A percentile compares a stretch with the other conserved stretches of the same genome.
Evolutionary conservation across 2,113 vertebrate genomes (phyloP).

Genomic region (Poeciliopsis turrubarensis): DNA sequence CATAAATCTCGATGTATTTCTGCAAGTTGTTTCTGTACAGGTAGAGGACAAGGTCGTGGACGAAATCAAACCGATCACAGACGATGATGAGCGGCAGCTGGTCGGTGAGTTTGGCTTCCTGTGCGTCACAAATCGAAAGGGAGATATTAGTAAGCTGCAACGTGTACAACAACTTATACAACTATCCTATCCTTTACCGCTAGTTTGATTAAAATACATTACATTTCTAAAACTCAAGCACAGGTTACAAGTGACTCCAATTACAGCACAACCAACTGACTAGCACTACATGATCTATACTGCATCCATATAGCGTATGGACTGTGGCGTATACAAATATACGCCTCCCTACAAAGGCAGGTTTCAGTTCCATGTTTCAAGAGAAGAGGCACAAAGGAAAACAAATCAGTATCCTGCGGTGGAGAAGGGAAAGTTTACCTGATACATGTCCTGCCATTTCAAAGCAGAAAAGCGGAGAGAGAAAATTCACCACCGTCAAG

Average conservation of each 20-base stretch:
- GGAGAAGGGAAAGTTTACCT: slow-evolving; percentile 85
- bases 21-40: slow-evolving; percentile 98
- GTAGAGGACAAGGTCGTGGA: slow-evolving; percentile 97
- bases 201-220: background rate
- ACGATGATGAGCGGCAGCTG: slow-evolving; percentile 98
- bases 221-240: background rate
- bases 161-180: background rate
- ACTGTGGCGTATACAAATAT: slow-evolving; percentile 35
- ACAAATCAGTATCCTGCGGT: slow-evolving; percentile 73
- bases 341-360: slow-evolving; percentile 80
- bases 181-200: background rate
- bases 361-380: slow-evolving; percentile 81
- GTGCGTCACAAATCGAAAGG: slow-evolving; percentile 49
- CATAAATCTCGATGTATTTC: slow-evolving; percentile 99
- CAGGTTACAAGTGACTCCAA: slow-evolving; percentile 5
- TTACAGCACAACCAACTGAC: slow-evolving; percentile 16
- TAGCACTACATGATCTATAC: slow-evolving; percentile 4
- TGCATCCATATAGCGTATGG: slow-evolving; percentile 38
- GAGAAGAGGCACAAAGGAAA: slow-evolving; percentile 36
- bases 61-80: slow-evolving; percentile 97
- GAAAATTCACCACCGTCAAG: slow-evolving; percentile 88
- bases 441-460: slow-evolving; percentile 95
- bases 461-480: slow-evolving; percentile 92
- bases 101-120: slow-evolving; percentile 99
- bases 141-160: slow-evolving; percentile 10